Evolutionary conservation across 2,797 vertebrate species (phyloP).

Genomic region (Sitta carolinensis): DNA sequence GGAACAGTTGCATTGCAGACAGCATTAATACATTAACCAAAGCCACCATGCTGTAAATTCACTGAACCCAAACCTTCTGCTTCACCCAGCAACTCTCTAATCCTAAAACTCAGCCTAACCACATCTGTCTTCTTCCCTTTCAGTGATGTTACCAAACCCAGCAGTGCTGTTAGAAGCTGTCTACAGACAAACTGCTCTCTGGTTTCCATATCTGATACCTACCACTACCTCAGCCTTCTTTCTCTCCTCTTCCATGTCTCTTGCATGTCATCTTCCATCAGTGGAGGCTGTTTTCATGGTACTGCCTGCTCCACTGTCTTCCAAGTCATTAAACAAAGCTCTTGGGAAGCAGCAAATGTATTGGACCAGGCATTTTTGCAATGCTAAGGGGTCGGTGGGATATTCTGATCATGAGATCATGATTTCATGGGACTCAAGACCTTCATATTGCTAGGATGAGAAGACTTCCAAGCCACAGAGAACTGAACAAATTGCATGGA

Average conservation of each 20-base stretch:
- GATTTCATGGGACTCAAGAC: background rate
- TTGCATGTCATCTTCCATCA: background rate
- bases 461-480: background rate
- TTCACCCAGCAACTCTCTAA: background rate
- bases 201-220: background rate
- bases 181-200: background rate
- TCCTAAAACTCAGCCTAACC: background rate
- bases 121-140: background rate
- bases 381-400: accelerated
- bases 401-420: background rate
- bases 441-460: background rate
- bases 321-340: background rate
- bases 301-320: background rate
- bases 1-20: background rate
- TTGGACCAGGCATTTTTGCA: background rate
- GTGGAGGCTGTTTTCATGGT: background rate
- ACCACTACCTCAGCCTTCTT: background rate
- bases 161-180: background rate
- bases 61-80: background rate
- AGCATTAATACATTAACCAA: background rate
- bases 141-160: background rate
- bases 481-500: background rate
- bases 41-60: background rate
- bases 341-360: background rate
- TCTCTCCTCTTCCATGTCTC: background rate